Percentiles rank a stretch among this genome's conserved stretches.
These are phyloP conservation scores for Campoletis raptor DNA, from an alignment of 2,888 invertebrate species.

Conservation along the genomic window DNA sequence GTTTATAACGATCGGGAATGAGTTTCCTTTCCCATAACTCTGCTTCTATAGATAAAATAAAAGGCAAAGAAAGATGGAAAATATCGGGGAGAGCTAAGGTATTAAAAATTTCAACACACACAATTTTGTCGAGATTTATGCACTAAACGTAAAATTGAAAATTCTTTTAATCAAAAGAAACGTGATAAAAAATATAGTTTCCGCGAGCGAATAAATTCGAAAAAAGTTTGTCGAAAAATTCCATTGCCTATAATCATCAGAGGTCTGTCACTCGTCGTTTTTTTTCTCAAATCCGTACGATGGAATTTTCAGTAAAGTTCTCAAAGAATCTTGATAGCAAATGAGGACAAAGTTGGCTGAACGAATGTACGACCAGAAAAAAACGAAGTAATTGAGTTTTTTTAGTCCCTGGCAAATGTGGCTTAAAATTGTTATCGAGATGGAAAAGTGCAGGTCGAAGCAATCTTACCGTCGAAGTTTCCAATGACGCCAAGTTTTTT, in stretches of 20 bases:
- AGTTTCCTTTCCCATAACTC: conserved; percentile 45
- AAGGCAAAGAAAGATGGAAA: conserved; percentile 3
- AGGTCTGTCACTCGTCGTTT: not conserved
- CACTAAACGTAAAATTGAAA: not conserved
- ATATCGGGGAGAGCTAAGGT: not conserved
- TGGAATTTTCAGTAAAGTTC: not conserved
- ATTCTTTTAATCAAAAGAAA: not conserved
- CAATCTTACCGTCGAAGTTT: conserved; percentile 52
- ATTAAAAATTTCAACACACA: not conserved
- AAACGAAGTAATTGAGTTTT: not conserved
- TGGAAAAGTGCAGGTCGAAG: conserved; percentile 32
- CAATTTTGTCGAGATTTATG: not conserved
- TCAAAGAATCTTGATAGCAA: conserved; percentile 17
- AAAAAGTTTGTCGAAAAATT: not conserved
- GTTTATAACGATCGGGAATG: conserved; percentile 39
- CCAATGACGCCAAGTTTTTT: conserved; percentile 33
- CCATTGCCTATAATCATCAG: not conserved
- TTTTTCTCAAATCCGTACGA: not conserved
- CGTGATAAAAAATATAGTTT: not conserved
- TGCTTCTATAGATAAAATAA: not conserved
- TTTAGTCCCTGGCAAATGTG: conserved; percentile 20
- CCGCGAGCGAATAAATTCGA: not conserved
- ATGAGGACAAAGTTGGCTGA: not conserved
- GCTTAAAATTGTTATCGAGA: conserved; percentile 30
- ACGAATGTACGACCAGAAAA: not conserved